phyloP scores from a whole-genome alignment of 2,888 invertebrate species.

The Augiades crinisus region DNA sequence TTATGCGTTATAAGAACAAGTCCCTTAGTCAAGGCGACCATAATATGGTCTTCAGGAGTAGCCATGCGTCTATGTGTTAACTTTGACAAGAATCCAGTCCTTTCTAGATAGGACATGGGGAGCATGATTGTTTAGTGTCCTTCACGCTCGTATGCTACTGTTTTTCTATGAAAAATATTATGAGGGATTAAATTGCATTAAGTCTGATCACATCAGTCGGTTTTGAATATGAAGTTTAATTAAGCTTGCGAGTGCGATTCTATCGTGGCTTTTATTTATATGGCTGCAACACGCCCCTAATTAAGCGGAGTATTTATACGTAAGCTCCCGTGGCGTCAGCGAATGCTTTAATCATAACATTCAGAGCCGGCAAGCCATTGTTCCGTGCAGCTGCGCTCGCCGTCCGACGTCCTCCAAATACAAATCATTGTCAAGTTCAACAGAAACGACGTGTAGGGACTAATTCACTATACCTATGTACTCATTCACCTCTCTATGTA shows the following conservation, averaged over 20 bases:
- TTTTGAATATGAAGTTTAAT: too few species aligned
- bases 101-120: too few species aligned
- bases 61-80: too few species aligned
- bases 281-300: slow-evolving; percentile 24
- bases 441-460: slow-evolving; percentile 50
- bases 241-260: not conserved
- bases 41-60: too few species aligned
- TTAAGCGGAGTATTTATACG: slow-evolving; percentile 31
- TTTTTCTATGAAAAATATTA: too few species aligned
- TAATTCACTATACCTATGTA: slow-evolving; percentile 33
- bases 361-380: slow-evolving; percentile 51
- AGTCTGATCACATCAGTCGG: too few species aligned
- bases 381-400: slow-evolving; percentile 55
- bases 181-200: too few species aligned
- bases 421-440: slow-evolving; percentile 68
- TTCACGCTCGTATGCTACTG: too few species aligned
- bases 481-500: slow-evolving; percentile 10
- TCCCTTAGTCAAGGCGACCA: too few species aligned
- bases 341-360: slow-evolving; percentile 49
- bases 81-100: too few species aligned
- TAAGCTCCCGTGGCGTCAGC: slow-evolving; percentile 33
- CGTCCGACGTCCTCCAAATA: slow-evolving; percentile 51
- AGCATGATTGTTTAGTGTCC: too few species aligned
- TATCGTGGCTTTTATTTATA: slow-evolving; percentile 4
- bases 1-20: too few species aligned